A percentile compares a stretch with the other conserved stretches of the same genome.
Conservation (phyloP, 2,797 vertebrate genomes). For the Tangara arthus region DNA sequence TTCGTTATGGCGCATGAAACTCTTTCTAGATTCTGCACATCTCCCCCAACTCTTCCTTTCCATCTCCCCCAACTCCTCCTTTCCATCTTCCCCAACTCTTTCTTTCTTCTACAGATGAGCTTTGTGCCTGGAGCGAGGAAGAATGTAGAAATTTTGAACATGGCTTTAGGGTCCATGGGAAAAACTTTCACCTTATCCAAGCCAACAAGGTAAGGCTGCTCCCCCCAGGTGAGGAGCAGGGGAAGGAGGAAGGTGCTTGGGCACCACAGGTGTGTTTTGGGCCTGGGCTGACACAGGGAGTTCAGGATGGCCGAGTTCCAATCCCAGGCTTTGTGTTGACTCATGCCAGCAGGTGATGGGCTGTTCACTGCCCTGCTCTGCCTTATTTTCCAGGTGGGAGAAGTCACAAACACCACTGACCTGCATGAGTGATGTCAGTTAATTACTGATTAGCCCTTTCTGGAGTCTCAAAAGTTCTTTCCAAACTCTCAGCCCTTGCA, state of each 20-base stretch:
- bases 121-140: constrained; percentile 93
- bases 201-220: constrained; percentile 87
- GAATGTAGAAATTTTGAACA: constrained; percentile 93
- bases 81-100: not conserved
- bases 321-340: constrained; percentile 56
- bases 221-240: not conserved
- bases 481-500: constrained; percentile 64
- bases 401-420: constrained; percentile 63
- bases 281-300: constrained; percentile 17
- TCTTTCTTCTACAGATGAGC: constrained; percentile 77
- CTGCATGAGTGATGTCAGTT: constrained; percentile 66
- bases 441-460: constrained; percentile 67
- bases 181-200: constrained; percentile 97
- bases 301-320: constrained; percentile 27
- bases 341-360: constrained; percentile 59
- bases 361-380: constrained; percentile 69
- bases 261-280: not conserved
- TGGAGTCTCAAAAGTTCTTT: constrained; percentile 67
- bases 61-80: not conserved
- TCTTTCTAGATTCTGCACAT: too few relatives aligned
- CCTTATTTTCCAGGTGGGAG: constrained; percentile 71
- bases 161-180: constrained; percentile 93
- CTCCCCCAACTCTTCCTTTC: too few relatives aligned
- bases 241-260: not conserved
- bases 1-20: not conserved